Percentiles rank a stretch among this genome's conserved stretches.
These are phyloP conservation scores for Dugesia japonica DNA, from an alignment of 2,888 invertebrate genomes.

Conservation along the genomic window DNA sequence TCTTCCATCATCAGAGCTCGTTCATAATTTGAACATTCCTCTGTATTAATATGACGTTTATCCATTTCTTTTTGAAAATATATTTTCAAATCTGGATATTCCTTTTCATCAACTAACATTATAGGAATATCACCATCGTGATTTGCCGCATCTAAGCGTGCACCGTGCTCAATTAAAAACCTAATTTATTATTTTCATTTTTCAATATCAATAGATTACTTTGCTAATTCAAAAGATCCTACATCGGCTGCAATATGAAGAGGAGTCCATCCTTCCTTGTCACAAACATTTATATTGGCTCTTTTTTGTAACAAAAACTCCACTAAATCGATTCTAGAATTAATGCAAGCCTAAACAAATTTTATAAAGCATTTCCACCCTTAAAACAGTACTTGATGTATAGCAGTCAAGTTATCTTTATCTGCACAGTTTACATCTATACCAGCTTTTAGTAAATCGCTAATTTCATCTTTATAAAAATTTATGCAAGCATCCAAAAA, in stretches of 20 bases:
- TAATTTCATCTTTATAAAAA: not conserved
- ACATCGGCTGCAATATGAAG: not conserved
- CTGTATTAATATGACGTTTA: not conserved
- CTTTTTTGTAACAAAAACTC: not conserved
- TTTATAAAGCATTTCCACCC: no score
- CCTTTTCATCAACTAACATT: not conserved
- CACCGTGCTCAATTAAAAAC: not conserved
- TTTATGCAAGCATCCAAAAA: not conserved
- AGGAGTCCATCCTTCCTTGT: slow-evolving; percentile 1
- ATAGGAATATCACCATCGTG: not conserved
- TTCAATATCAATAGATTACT: not conserved
- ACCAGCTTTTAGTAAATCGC: not conserved
- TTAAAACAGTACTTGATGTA: not conserved
- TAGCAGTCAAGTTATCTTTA: slow-evolving; percentile 5
- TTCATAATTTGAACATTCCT: not conserved
- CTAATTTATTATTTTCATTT: not conserved
- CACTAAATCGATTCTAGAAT: not conserved
- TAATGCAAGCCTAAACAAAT: not conserved
- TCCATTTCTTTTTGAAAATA: slow-evolving; percentile 2
- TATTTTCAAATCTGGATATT: not conserved
- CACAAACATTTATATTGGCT: not conserved
- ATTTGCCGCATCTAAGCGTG: not conserved
- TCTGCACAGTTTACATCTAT: not conserved
- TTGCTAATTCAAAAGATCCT: not conserved
- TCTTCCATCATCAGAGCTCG: not conserved